Conservation (phyloP, 2,888 invertebrate genomes). For the Macrophya annulata region DNA sequence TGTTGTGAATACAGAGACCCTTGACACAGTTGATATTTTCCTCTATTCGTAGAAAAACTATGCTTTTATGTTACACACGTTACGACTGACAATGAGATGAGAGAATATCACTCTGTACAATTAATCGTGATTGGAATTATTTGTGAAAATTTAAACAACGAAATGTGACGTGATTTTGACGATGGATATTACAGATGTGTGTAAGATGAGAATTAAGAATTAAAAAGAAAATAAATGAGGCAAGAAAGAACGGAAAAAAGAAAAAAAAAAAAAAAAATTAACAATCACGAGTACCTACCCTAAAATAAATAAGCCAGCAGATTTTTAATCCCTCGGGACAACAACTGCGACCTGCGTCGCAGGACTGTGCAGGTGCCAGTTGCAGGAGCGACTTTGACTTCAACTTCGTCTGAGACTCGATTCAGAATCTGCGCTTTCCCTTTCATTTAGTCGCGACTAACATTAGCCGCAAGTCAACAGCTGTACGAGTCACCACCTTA, state of each 20-base stretch:
- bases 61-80: too few species aligned
- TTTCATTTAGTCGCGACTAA: conserved; percentile 52
- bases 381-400: conserved; percentile 49
- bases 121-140: not conserved
- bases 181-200: not conserved
- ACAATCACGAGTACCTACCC: conserved; percentile 41
- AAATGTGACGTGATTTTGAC: not conserved
- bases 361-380: conserved; percentile 49
- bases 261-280: not conserved
- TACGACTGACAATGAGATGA: not conserved
- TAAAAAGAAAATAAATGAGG: not conserved
- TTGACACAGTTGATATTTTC: not conserved
- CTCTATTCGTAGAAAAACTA: too few species aligned
- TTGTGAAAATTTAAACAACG: not conserved
- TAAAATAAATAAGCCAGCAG: conserved; percentile 16
- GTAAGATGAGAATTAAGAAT: not conserved
- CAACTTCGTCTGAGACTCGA: conserved; percentile 41
- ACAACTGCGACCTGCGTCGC: conserved; percentile 49
- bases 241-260: not conserved
- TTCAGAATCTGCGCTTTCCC: conserved; percentile 50
- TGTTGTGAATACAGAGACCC: too few species aligned
- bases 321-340: conserved; percentile 42
- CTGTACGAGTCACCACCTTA: conserved; percentile 15
- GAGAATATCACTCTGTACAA: not conserved
- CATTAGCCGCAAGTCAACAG: conserved; percentile 21